Conservation (phyloP, 2,113 vertebrate genomes). For the Petroica traversi region DNA sequence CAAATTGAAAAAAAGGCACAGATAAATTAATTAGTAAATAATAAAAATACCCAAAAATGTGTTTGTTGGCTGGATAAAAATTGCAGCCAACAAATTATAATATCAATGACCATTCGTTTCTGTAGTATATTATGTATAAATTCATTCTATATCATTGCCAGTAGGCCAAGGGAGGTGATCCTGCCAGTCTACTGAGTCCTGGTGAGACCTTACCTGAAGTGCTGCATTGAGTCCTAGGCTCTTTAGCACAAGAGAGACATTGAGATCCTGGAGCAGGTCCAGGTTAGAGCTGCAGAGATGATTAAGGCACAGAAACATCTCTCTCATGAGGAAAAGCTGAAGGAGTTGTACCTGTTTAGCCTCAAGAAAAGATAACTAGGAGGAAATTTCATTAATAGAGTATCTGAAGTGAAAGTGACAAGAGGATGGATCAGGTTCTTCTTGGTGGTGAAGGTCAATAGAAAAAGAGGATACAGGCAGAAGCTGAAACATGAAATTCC, state of each 20-base stretch:
- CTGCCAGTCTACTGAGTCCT: not conserved
- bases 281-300: not conserved
- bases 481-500: not conserved
- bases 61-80: not conserved
- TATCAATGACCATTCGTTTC: not conserved
- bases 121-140: not conserved
- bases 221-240: not conserved
- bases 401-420: not conserved
- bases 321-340: not conserved
- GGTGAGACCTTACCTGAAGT: not conserved
- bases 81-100: not conserved
- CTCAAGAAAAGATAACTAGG: not conserved
- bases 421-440: not conserved
- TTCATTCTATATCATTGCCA: not conserved
- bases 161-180: not conserved
- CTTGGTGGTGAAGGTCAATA: not conserved
- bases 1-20: not conserved
- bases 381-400: not conserved
- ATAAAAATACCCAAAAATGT: not conserved
- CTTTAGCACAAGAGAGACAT: not conserved
- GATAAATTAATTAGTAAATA: not conserved
- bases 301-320: not conserved
- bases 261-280: fast-evolving
- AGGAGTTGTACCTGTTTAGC: not conserved
- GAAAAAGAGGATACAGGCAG: fast-evolving